Percentiles rank a stretch among this genome's conserved stretches.
These are phyloP conservation scores for Paracyprichromis sp. DNA, from an alignment of 2,113 vertebrate genomes.

Conservation along the genomic window DNA sequence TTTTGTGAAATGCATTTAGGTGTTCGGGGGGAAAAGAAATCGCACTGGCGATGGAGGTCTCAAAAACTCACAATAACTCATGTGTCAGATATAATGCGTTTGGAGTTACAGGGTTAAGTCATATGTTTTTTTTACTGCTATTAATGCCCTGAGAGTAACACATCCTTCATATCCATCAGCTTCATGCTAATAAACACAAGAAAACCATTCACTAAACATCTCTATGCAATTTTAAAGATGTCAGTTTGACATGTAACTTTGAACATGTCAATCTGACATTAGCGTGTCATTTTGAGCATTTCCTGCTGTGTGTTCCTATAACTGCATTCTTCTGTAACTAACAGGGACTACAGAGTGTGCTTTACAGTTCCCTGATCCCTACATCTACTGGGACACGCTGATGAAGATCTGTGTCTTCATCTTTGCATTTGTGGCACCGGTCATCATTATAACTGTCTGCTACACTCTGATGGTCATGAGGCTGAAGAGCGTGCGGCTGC, in stretches of 20 bases:
- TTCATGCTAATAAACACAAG: not conserved
- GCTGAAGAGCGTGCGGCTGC: conserved; percentile 85
- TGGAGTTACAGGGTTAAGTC: not conserved
- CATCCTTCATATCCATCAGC: not conserved
- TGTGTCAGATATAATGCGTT: not conserved
- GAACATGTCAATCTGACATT: not conserved
- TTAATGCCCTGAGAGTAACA: not conserved
- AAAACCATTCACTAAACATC: not conserved
- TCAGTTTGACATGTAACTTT: not conserved
- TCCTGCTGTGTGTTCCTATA: not conserved
- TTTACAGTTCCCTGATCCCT: conserved; percentile 92
- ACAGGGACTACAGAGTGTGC: conserved; percentile 85
- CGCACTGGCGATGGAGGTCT: not conserved
- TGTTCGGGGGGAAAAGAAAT: not conserved
- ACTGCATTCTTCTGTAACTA: not conserved
- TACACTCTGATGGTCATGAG: conserved; percentile 94
- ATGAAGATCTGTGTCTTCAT: conserved; percentile 97
- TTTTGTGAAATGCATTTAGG: not conserved
- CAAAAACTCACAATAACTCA: not conserved
- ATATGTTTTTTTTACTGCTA: not conserved
- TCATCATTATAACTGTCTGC: conserved; percentile 89
- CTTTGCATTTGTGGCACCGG: conserved; percentile 87
- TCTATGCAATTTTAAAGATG: not conserved
- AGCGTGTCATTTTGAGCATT: not conserved
- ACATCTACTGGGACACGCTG: conserved; percentile 92